A percentile compares a stretch with the other conserved stretches of the same genome.
These are phyloP conservation scores for Chascanopsetta lugubris DNA, from an alignment of 2,113 vertebrate species.

Conservation along the genomic window DNA sequence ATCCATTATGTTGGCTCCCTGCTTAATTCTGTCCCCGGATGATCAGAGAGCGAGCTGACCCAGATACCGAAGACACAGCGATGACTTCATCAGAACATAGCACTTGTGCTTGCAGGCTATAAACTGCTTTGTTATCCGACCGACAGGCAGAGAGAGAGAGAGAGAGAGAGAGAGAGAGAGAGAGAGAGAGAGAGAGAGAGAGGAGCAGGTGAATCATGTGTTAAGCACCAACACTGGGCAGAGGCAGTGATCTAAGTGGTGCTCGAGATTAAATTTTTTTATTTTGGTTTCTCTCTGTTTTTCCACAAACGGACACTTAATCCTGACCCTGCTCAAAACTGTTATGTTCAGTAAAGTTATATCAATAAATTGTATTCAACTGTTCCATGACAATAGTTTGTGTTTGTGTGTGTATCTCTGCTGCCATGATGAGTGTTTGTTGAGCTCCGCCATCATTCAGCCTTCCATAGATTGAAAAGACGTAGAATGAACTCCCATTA, in stretches of 20 bases:
- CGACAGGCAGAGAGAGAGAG: neutral
- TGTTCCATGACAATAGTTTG: neutral
- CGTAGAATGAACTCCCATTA: neutral
- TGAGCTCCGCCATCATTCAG: neutral
- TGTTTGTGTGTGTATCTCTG: neutral
- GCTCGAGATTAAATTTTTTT: neutral
- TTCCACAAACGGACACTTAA: neutral
- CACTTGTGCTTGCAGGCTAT: slow-evolving; percentile 19
- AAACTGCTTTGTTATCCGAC: slow-evolving; percentile 18
- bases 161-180: too few species aligned
- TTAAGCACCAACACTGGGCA: neutral
- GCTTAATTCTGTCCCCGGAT: slow-evolving; percentile 26
- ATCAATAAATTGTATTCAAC: neutral
- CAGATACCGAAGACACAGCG: slow-evolving; percentile 58
- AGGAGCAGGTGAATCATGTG: neutral
- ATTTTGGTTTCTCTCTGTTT: neutral
- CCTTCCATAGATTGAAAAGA: neutral
- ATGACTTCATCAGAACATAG: slow-evolving; percentile 68
- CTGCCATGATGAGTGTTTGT: neutral
- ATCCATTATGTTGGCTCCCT: neutral
- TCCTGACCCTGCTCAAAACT: neutral
- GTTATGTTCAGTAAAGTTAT: neutral
- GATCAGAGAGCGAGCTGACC: slow-evolving; percentile 62
- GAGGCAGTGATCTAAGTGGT: neutral
- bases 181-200: neutral